Evolutionary conservation across 1,140 invertebrate genomes (phyloP), one percentile per base, ranked within the genome.

Genomic region (Bombus ignitus): DNA sequence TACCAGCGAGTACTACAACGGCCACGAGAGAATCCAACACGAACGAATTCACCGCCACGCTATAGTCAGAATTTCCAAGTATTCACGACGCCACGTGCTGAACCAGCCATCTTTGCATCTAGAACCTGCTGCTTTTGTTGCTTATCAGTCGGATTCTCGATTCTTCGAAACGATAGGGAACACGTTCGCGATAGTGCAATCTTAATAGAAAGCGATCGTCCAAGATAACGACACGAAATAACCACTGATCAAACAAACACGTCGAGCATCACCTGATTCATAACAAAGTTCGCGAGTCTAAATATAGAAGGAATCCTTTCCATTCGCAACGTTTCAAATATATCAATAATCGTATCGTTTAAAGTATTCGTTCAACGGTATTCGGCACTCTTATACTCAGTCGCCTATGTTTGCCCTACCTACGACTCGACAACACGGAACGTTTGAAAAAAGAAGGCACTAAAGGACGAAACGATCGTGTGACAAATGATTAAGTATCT

Each of bases 1-100:
- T 90, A 81, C 87, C 85, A 89, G 77, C 74, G 75, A 78, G 85
- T 85, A 89, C 86, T 85, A 74, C 66, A 65, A 35, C 72, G 39
- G 62, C 37, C 65, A 75, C 73, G 71, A 66, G 68, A 80, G 37
- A 86, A 78, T 85, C 57, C 71, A 66, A 85, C 39, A n/a, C 44
- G 42, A 66, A 39, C 76, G 71, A 13, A 62, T 53, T 53, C 47
- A 53, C 47, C 47, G 6, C 15, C 47, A 12, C 42, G 5, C 44
- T 32, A 66, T 4, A 35, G 9, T 5, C 18, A 1, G 66, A 72
- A 44, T 85, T 85, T 85, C 75, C 79, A 13, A 15, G 44, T 57
- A 44, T 59, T 32, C 47, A 0, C 65, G 44, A 12, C 25, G 18
- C 66, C 83, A 84, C 75, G 83, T 84, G 76, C 76, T 72, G 66